phyloP scores from a whole-genome alignment of 1,140 invertebrate genomes.

The Diorhabda sublineata region DNA sequence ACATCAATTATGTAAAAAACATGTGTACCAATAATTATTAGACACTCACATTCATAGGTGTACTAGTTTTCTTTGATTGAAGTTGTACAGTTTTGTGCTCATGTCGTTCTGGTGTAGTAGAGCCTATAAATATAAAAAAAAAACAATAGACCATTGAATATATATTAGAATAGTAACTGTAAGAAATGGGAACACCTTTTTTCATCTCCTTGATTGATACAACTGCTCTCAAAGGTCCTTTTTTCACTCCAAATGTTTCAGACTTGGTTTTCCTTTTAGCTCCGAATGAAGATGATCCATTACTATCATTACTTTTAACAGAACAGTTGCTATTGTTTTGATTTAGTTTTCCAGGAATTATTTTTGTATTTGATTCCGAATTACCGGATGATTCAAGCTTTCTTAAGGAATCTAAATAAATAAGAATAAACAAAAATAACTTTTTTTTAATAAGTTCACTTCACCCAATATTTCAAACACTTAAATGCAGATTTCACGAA shows the following conservation, averaged over 20 bases:
- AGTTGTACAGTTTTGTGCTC: background rate
- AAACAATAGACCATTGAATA: background rate
- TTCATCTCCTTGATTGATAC: slow-evolving; percentile 27
- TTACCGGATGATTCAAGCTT: too few relatives aligned
- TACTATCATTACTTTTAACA: slow-evolving; percentile 6
- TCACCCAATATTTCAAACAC: too few relatives aligned
- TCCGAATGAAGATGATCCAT: background rate
- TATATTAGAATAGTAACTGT: background rate
- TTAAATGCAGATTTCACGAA: too few relatives aligned
- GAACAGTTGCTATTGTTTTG: slow-evolving; percentile 4
- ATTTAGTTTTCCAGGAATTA: too few relatives aligned
- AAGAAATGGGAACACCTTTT: slow-evolving; percentile 12
- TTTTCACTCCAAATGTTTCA: slow-evolving; percentile 1
- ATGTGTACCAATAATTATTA: too few relatives aligned
- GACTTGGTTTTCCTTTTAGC: slow-evolving; percentile 23
- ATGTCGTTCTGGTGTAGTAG: background rate
- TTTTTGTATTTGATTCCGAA: too few relatives aligned
- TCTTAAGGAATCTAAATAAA: too few relatives aligned
- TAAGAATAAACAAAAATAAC: too few relatives aligned
- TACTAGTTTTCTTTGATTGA: slow-evolving; percentile 13
- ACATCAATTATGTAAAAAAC: too few relatives aligned
- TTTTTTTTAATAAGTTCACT: too few relatives aligned
- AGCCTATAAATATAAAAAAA: background rate
- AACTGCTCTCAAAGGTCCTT: slow-evolving; percentile 26
- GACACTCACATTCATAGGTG: slow-evolving; percentile 11